A percentile compares a stretch with the other conserved stretches of the same genome.
phyloP scores from a whole-genome alignment of 2,113 vertebrate genomes.

The Hipposideros armiger region DNA sequence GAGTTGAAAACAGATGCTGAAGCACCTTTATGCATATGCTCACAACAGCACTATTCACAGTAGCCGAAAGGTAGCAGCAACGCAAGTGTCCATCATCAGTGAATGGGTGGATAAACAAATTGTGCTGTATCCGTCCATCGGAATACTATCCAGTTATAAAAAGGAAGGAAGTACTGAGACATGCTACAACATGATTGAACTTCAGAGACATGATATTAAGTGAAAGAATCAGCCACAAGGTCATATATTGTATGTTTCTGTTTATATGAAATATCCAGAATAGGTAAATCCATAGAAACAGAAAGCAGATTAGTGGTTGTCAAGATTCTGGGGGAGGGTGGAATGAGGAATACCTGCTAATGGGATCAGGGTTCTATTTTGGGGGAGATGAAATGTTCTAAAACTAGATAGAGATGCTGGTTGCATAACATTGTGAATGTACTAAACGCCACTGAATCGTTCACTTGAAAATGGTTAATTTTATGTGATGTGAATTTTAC shows the following conservation, averaged over 20 bases:
- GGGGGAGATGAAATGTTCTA: background rate
- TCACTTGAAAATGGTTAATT: conserved; percentile 49
- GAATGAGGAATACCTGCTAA: background rate
- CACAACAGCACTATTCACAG: background rate
- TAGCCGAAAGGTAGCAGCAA: background rate
- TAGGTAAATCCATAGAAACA: background rate
- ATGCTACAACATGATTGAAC: background rate
- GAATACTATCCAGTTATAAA: background rate
- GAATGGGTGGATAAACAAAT: background rate
- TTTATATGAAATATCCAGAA: background rate
- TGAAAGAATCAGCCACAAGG: background rate
- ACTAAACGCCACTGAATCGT: background rate
- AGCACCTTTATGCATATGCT: background rate
- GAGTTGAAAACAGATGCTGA: background rate
- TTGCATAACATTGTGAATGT: conserved; percentile 5
- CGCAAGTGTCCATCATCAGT: background rate
- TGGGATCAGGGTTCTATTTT: background rate
- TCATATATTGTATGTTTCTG: background rate
- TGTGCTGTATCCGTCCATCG: background rate
- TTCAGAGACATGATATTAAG: background rate
- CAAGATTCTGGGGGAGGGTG: background rate
- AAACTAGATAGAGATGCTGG: conserved; percentile 4
- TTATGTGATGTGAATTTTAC: conserved; percentile 31
- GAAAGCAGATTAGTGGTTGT: conserved; percentile 5
- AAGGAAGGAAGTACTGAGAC: background rate